A percentile compares a stretch with the other conserved stretches of the same genome.
Evolutionary conservation across 2,113 vertebrate species (phyloP).

Genomic region (Myanophis thanlyinensis): DNA sequence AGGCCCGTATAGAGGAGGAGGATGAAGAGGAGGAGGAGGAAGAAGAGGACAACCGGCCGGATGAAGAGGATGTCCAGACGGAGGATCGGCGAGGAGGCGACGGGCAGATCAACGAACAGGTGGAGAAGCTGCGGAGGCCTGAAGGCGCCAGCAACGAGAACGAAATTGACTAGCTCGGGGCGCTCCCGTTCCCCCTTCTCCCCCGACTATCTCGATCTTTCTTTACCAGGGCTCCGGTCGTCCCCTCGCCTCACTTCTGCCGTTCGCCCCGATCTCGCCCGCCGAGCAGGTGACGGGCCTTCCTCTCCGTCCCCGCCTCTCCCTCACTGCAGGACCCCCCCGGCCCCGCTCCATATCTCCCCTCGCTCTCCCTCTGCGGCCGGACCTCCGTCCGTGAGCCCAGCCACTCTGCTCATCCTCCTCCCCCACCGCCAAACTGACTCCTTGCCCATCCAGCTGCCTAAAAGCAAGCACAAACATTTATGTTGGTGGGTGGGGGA

Average conservation of each 20-base stretch:
- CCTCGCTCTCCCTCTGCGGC: not conserved
- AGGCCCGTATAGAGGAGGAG: constrained; percentile 75
- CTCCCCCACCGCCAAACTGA: not conserved
- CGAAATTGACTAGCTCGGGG: constrained; percentile 84
- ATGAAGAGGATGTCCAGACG: constrained; percentile 85
- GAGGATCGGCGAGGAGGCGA: constrained; percentile 92
- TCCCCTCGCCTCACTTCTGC: constrained; percentile 36
- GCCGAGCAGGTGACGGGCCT: constrained; percentile 20
- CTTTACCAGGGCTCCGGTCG: constrained; percentile 42
- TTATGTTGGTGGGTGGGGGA: not conserved
- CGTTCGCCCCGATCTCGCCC: constrained; percentile 40
- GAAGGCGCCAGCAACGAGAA: constrained; percentile 94
- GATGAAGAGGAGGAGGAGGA: constrained; percentile 77
- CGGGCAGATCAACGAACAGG: constrained; percentile 95
- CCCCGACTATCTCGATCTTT: not conserved
- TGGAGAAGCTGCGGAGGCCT: constrained; percentile 91
- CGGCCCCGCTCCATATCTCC: constrained; percentile 17
- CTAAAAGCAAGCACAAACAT: not conserved
- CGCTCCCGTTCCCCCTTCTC: constrained; percentile 6
- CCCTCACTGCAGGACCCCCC: constrained; percentile 8
- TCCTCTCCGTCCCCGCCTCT: not conserved
- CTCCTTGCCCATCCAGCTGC: not conserved
- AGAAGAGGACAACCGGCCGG: constrained; percentile 77
- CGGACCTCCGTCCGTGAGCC: not conserved
- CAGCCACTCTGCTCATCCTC: constrained; percentile 5